Conservation (phyloP, 2,888 invertebrate species). For the Mycogona germanica region DNA sequence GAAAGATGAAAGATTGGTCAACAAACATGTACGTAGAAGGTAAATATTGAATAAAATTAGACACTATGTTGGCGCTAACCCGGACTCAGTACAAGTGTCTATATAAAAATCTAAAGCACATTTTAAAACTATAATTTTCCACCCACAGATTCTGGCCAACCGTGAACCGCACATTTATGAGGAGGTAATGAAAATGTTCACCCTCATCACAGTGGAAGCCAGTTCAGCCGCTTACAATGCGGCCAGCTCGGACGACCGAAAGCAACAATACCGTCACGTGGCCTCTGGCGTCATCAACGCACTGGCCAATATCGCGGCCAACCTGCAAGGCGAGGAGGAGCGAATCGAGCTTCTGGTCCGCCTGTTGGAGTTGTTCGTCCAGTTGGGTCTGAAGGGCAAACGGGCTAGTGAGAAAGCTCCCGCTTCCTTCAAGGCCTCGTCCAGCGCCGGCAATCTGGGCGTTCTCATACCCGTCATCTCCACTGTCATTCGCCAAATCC, state of each 20-base stretch:
- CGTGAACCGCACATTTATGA: constrained; percentile 61
- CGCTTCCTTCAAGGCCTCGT: constrained; percentile 60
- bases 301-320: constrained; percentile 88
- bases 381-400: constrained; percentile 93
- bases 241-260: constrained; percentile 43
- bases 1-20: too few species aligned
- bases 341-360: constrained; percentile 75
- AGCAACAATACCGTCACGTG: constrained; percentile 59
- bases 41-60: too few species aligned
- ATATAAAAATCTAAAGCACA: too few species aligned
- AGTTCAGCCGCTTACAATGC: constrained; percentile 58
- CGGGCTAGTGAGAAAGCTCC: constrained; percentile 86
- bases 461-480: constrained; percentile 97
- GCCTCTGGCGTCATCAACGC: constrained; percentile 94
- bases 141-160: too few species aligned
- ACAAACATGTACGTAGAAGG: too few species aligned
- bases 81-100: too few species aligned
- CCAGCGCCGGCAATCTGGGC: constrained; percentile 93
- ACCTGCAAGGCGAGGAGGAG: constrained; percentile 74
- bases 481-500: constrained; percentile 69
- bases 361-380: constrained; percentile 90
- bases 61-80: too few species aligned
- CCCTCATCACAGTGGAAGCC: constrained; percentile 70
- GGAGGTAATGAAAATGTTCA: constrained; percentile 97
- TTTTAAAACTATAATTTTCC: too few species aligned